phyloP scores from a whole-genome alignment of 2,113 vertebrate species.

The Bambusicola thoracicus region DNA sequence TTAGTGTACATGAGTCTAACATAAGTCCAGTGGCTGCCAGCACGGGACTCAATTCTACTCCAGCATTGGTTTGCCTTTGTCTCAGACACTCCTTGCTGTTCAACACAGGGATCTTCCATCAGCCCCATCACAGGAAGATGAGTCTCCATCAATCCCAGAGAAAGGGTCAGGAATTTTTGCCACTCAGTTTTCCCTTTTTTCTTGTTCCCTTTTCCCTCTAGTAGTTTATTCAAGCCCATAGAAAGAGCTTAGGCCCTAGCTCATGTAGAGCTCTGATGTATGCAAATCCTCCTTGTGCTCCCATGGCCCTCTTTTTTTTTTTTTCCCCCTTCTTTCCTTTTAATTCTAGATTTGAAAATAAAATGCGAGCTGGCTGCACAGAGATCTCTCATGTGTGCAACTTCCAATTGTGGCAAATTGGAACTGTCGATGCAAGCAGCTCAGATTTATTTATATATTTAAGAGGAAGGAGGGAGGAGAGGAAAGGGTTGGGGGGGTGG shows the following conservation, averaged over 20 bases:
- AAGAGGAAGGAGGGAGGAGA: constrained; percentile 46
- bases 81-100: not conserved
- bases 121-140: not conserved
- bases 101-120: not conserved
- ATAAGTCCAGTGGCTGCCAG: not conserved
- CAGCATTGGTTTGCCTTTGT: not conserved
- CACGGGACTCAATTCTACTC: not conserved
- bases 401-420: constrained; percentile 77
- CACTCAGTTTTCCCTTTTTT: constrained; percentile 24
- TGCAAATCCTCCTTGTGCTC: constrained; percentile 76
- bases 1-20: not conserved
- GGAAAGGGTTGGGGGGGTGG: not conserved
- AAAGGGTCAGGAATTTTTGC: constrained; percentile 21
- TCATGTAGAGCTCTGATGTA: constrained; percentile 70
- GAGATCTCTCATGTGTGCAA: constrained; percentile 75
- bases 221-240: constrained; percentile 57
- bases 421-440: constrained; percentile 74
- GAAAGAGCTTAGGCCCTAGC: constrained; percentile 63
- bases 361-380: constrained; percentile 73
- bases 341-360: constrained; percentile 78
- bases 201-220: constrained; percentile 54
- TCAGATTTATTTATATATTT: constrained; percentile 77
- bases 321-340: constrained; percentile 42
- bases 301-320: constrained; percentile 55
- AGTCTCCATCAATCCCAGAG: not conserved